These are phyloP conservation scores for Pararge aegeria DNA, from an alignment of 1,140 invertebrate species.

Conservation along the genomic window DNA sequence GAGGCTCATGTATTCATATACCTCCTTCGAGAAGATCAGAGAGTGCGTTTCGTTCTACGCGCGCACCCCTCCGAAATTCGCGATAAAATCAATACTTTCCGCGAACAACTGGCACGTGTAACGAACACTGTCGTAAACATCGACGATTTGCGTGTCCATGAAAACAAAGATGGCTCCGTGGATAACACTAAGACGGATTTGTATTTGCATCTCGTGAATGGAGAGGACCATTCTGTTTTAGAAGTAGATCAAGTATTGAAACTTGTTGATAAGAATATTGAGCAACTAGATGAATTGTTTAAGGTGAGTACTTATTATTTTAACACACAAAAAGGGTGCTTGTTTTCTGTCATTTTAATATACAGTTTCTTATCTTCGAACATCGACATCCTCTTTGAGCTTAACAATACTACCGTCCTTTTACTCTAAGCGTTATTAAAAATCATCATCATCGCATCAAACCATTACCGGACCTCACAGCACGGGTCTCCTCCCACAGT, in stretches of 20 bases:
- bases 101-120: conserved; percentile 88
- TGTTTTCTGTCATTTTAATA: too few relatives aligned
- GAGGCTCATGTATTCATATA: conserved; percentile 93
- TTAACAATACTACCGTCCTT: too few relatives aligned
- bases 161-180: conserved; percentile 94
- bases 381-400: too few relatives aligned
- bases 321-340: background rate
- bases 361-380: too few relatives aligned
- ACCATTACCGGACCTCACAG: too few relatives aligned
- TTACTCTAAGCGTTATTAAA: too few relatives aligned
- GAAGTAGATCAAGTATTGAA: conserved; percentile 91
- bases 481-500: too few relatives aligned
- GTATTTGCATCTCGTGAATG: conserved; percentile 95
- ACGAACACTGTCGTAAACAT: conserved; percentile 96
- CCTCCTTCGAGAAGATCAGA: conserved; percentile 94
- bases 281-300: conserved; percentile 92
- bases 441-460: too few relatives aligned
- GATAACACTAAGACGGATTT: conserved; percentile 97
- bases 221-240: conserved; percentile 93
- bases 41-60: conserved; percentile 94
- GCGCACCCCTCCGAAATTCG: conserved; percentile 92
- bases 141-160: conserved; percentile 95
- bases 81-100: conserved; percentile 88
- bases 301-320: conserved; percentile 80
- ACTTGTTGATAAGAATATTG: conserved; percentile 94